phyloP scores from a whole-genome alignment of 2,113 vertebrate genomes.

The Tylochromis polylepis region DNA sequence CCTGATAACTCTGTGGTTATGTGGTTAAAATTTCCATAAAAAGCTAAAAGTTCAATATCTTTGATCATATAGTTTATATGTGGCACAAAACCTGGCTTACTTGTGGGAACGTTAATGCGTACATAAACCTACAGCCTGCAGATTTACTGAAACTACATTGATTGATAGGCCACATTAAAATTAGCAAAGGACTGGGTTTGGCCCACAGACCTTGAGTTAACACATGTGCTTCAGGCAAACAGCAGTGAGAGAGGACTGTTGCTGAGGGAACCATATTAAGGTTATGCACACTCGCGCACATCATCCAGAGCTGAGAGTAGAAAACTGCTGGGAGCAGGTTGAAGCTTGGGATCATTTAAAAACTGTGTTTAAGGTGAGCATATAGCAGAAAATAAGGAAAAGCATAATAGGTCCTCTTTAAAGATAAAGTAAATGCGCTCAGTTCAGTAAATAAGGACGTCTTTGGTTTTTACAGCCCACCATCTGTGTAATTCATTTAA shows the following conservation, averaged over 20 bases:
- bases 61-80: too few relatives aligned
- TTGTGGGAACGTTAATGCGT: neutral
- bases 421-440: neutral
- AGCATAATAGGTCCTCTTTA: neutral
- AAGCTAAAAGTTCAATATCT: too few relatives aligned
- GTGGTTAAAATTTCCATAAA: too few relatives aligned
- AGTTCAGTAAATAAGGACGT: accelerated
- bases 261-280: neutral
- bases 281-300: neutral
- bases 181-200: neutral
- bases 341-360: neutral
- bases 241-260: neutral
- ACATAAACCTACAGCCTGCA: neutral
- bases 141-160: accelerated
- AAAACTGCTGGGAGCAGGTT: neutral
- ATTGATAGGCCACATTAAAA: neutral
- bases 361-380: neutral
- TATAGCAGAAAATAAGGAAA: neutral
- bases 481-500: neutral
- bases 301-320: neutral
- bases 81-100: too few relatives aligned
- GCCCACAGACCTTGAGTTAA: neutral
- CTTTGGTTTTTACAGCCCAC: neutral
- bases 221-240: neutral
- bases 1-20: too few relatives aligned